Evolutionary conservation across 2,888 invertebrate genomes (phyloP).

Genomic region (Erebia aethiops): DNA sequence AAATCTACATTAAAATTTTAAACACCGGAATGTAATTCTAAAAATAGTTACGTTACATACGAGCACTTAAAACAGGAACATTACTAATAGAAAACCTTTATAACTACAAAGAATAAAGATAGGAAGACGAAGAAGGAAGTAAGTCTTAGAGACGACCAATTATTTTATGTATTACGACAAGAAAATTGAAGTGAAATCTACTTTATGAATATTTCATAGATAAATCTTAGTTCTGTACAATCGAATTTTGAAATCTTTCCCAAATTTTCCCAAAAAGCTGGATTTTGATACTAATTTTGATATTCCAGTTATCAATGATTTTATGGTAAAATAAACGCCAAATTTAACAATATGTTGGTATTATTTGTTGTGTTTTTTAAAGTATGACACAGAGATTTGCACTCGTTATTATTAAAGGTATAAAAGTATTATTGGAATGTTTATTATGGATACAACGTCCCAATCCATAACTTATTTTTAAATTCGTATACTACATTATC

Average conservation of each 20-base stretch:
- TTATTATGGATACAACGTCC: background rate
- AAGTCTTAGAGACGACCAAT: constrained; percentile 31
- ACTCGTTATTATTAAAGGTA: background rate
- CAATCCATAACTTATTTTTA: background rate
- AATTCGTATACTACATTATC: background rate
- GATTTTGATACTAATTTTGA: background rate
- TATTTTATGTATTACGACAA: constrained; percentile 4
- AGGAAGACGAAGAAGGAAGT: constrained; percentile 38
- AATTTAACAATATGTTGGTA: background rate
- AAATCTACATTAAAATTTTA: constrained; percentile 5
- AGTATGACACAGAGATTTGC: background rate
- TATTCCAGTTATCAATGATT: background rate
- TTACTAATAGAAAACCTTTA: constrained; percentile 20
- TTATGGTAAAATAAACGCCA: background rate
- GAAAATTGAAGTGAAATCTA: background rate
- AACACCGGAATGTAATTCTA: constrained; percentile 16
- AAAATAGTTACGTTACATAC: constrained; percentile 22
- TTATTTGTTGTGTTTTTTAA: background rate
- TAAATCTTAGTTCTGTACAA: background rate
- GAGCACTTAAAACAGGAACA: constrained; percentile 28
- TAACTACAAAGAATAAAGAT: constrained; percentile 18
- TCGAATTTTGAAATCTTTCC: background rate
- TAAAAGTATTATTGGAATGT: constrained; percentile 10
- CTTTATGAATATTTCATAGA: background rate
- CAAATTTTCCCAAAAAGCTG: background rate